Base-by-base conservation (phyloP, 2,888 invertebrate genomes). In the Saturnia pavonia region DNA sequence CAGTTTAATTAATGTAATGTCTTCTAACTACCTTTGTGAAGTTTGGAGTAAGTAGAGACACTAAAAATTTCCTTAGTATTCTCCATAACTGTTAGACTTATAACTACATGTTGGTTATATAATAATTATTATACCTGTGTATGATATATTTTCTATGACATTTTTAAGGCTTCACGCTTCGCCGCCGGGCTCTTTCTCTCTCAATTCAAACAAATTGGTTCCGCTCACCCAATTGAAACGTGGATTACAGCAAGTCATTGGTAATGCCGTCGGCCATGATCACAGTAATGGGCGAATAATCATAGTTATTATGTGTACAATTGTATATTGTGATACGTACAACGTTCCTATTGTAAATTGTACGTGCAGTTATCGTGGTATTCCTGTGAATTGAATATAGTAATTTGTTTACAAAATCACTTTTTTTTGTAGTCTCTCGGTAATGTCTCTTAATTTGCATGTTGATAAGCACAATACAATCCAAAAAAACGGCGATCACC, bases 211-310 rank as follows among this genome's bases (percentile, higher is more conserved):
- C 69, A 75, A 72, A 77, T 78, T 77, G 78, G 79, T 75, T 73
- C 74, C 77, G 77, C 80, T 78, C 72, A 76, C 76, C 81, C 84
- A 83, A 85, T 85, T 84, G 84, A 80, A 87, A 85, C 78, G 70
- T 51, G 82, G 84, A 87, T 81, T 79, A 82, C 72, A 69, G 66
- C 74, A 74, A 69, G 57, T 73, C 51, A 34, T 51, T 12, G 73
- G 74, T 77, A 76, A 74, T 80, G 69, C 71, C 57, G 68, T 67
- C 57, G 48, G 74, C 73, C 77, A 78, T 78, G 79, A 82, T 82
- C 80, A 83, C 79, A 74, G 80, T 85, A 83, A 83, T 84, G 80
- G 82, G 74, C 72, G 11, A 72, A 67, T 84, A 83, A 84, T 85
- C 75, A 79, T 75, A 78, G 83, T 82, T 76, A 85, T 84, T 84